Evolutionary conservation across 2,888 invertebrate species (phyloP).

Genomic region (Orthosia cruda): DNA sequence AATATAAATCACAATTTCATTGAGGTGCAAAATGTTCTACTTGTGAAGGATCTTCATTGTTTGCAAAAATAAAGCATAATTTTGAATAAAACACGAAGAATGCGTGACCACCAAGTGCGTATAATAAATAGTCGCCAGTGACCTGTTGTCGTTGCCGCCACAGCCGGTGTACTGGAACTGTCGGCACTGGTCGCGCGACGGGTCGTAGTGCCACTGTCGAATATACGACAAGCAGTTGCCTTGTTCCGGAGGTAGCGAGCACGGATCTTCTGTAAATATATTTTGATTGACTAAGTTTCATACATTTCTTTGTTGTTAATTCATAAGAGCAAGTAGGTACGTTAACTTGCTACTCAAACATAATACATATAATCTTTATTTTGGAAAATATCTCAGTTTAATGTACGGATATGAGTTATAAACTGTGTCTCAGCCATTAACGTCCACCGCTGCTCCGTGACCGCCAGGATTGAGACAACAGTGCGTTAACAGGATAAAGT

Average conservation of each 20-base stretch:
- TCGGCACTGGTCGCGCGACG: constrained; percentile 92
- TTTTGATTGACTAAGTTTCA: no score
- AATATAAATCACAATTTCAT: neutral
- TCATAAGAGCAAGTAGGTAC: no score
- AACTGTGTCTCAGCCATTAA: no score
- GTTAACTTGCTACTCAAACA: no score
- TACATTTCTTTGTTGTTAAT: no score
- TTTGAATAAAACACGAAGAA: neutral
- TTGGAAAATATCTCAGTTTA: no score
- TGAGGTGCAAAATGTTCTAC: neutral
- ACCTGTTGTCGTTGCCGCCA: constrained; percentile 98
- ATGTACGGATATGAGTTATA: no score
- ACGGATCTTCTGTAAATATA: constrained; percentile 84
- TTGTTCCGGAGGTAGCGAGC: constrained; percentile 94
- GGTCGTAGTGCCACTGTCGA: constrained; percentile 96
- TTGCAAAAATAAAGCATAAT: neutral
- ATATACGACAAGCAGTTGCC: constrained; percentile 95
- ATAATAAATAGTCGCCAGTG: constrained; percentile 73
- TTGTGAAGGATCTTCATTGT: neutral
- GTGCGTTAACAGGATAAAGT: no score
- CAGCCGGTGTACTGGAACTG: constrained; percentile 98
- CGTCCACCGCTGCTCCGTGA: no score
- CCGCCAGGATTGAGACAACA: no score
- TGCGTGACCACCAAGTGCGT: neutral
- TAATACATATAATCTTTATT: no score